Base-by-base conservation (phyloP, 2,797 vertebrate genomes). In the Thunnus albacares region DNA sequence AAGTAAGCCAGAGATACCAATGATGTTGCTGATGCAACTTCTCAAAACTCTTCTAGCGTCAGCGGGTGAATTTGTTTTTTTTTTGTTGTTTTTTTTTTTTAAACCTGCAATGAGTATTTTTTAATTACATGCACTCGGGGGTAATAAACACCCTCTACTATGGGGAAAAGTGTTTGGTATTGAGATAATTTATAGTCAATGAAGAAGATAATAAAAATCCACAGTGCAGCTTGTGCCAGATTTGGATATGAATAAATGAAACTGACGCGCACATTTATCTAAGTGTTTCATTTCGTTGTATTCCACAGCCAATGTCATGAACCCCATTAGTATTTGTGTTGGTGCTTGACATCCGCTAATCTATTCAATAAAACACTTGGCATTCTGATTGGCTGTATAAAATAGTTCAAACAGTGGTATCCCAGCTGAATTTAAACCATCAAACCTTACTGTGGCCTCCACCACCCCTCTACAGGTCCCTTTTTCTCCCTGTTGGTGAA, bases 401-500 rank as follows among this genome's bases (percentile, higher is more conserved):
- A 49, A 26, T 22, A 20, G 3, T 56, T 53, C 13, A 58, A 67
- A 41, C n/a, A 10, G 2, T 53, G 60, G 17, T 11, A 20, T 61
- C 49, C 6, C 14, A 10, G 20, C 24, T 56, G 45, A 61, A n/a
- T 26, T 53, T 47, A 58, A 66, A 55, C 10, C 22, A 9, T 20
- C 17, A 15, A 71, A 65, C 15, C 28, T 69, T n/a, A 35, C 35
- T 69, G 30, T 73, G n/a, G 2, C 24, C 61, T 47, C 10, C 35
- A 15, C 20, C 1, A 17, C 30, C 51, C n/a, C 8, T 14, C 56
- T 74, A 20, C 88, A 97, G 97, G 94, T 68, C 97, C 97, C 0
- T 69, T 97, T 80, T 97, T 97, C 91, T 96, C 95, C 87, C 22
- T 97, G 59, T 35, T 97, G 79, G 94, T 97, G 71, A 97, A 97